Base-by-base conservation (phyloP, 2,888 invertebrate species). In the Euplexia lucipara region DNA sequence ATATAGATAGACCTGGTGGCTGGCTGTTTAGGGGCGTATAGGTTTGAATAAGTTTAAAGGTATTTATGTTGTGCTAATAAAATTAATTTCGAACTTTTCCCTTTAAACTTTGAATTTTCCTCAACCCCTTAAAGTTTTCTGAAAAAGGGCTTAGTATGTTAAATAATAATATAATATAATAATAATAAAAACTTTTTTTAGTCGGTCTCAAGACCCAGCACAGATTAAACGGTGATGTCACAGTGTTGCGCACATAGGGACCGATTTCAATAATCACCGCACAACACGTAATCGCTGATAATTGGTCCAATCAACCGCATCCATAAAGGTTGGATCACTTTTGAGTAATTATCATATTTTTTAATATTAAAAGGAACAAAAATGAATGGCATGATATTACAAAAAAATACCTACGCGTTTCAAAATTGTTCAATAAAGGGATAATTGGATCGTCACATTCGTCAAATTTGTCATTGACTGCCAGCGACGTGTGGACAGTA, bases 271-370 rank as follows among this genome's bases (percentile, higher is more conserved):
- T 69, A 71, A 72, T 75, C 51, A 39, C 39, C 68, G 56, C 53
- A 61, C 44, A 56, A 67, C 63, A 59, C 47, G 44, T 79, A 70
- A 80, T 81, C 60, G 41, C 67, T 57, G 12, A 59, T 73, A 80
- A 80, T 81, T 80, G 81, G 56, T 41, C 69, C 77, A 80, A 80
- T 80, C 74, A 81, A 74, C 63, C 60, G 49, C 58, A 61, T 51
- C 67, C 70, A 71, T 71, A 71, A 80, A 81, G 70, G 79, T 81
- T 76, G 63, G 67, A 72, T 76, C 76, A 76, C 75, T 79, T 75
- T 79, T 74, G 61, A 71, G 69, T 76, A 70, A 80, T 80, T 79
- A 63, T 61, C 51, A 48, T 71, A 34, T 60, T 58, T 60, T 64
- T 62, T 70, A 47, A 52, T 62, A 58, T 62, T 52, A 69, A 68